phyloP scores from a whole-genome alignment of 2,113 vertebrate genomes.

The Ondatra zibethicus region DNA sequence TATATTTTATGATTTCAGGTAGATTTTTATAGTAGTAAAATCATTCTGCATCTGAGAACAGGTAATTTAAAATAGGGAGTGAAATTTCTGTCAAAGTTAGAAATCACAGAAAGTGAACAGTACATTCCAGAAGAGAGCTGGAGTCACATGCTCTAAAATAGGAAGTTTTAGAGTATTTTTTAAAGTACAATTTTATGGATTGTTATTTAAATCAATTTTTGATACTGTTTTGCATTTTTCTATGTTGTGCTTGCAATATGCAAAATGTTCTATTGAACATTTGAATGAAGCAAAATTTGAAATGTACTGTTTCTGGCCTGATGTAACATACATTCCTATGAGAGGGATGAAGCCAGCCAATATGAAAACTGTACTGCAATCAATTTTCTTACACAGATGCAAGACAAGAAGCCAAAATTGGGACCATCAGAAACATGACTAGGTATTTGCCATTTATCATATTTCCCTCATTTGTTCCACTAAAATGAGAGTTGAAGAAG shows the following conservation, averaged over 20 bases:
- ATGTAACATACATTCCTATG: not conserved
- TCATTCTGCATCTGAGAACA: not conserved
- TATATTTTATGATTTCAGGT: constrained; percentile 1
- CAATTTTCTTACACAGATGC: not conserved
- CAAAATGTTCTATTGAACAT: not conserved
- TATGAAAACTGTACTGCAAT: not conserved
- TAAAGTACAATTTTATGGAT: not conserved
- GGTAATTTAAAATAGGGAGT: constrained; percentile 21
- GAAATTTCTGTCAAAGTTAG: not conserved
- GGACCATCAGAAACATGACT: not conserved
- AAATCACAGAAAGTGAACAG: constrained; percentile 14
- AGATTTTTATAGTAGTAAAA: constrained; percentile 20
- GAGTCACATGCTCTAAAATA: not conserved
- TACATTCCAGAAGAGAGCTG: not conserved
- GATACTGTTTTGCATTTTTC: not conserved
- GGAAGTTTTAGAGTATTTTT: not conserved
- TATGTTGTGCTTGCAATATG: not conserved
- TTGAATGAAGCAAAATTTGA: not conserved
- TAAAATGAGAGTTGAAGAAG: not conserved
- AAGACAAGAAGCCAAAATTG: not conserved
- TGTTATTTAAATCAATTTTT: constrained; percentile 1
- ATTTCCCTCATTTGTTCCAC: not conserved
- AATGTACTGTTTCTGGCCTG: not conserved
- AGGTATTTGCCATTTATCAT: not conserved
- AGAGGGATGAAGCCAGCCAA: not conserved